These are phyloP conservation scores for Helicolenus hilgendorfi DNA, from an alignment of 2,797 vertebrate genomes.

Conservation along the genomic window DNA sequence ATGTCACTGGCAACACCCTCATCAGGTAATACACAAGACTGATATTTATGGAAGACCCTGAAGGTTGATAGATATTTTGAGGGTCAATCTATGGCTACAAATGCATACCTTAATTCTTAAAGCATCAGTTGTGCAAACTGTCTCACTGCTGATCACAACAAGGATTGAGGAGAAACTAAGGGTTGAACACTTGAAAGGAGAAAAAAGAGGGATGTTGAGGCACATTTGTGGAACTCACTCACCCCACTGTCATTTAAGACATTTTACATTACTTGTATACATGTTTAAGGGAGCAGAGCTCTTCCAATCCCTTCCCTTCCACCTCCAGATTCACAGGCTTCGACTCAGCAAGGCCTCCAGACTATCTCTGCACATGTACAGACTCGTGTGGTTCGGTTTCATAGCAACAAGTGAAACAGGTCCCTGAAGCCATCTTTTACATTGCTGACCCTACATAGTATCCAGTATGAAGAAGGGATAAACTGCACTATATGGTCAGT, in stretches of 20 bases:
- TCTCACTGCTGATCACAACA: not conserved
- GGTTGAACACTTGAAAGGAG: conserved; percentile 23
- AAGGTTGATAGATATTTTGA: conserved; percentile 11
- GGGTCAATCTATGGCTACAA: not conserved
- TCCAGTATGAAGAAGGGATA: conserved; percentile 17
- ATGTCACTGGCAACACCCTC: not conserved
- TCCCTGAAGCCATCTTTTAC: conserved; percentile 63
- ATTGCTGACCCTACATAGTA: conserved; percentile 60
- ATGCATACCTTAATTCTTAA: not conserved
- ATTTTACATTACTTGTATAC: conserved; percentile 40
- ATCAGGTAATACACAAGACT: not conserved
- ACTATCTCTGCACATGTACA: conserved; percentile 80
- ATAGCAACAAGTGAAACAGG: conserved; percentile 91
- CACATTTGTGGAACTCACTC: not conserved
- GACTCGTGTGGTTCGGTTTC: conserved; percentile 82
- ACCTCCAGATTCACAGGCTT: conserved; percentile 87
- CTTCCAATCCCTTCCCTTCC: conserved; percentile 73
- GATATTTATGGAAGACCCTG: not conserved
- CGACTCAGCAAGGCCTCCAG: conserved; percentile 85
- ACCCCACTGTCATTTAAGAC: conserved; percentile 40
- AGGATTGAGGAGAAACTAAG: not conserved
- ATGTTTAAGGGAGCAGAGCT: conserved; percentile 54
- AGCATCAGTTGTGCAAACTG: not conserved
- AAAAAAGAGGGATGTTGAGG: not conserved
- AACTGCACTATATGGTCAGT: not conserved